Evolutionary conservation across 2,888 invertebrate genomes (phyloP).

Genomic region (Drosophila pseudotalamancana): DNA sequence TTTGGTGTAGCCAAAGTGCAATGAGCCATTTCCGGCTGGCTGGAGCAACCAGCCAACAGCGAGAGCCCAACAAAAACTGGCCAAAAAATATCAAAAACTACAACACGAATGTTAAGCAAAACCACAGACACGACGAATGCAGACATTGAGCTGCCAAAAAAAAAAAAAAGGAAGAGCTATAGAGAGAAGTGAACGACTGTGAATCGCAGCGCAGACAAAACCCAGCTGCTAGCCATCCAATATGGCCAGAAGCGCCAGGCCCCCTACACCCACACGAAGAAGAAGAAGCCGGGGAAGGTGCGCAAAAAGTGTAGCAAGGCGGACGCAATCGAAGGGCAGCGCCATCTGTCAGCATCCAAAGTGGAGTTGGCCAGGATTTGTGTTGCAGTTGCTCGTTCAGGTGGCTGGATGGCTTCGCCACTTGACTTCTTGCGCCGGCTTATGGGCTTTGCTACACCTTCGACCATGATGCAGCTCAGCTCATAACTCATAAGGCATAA

Average conservation of each 20-base stretch:
- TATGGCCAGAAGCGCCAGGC: slow-evolving; percentile 62
- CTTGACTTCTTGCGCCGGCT: slow-evolving; percentile 62
- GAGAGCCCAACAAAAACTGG: slow-evolving; percentile 7
- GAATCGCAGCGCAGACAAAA: slow-evolving; percentile 62
- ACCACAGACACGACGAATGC: slow-evolving; percentile 67
- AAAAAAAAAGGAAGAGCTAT: too few species aligned
- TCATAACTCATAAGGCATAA: slow-evolving; percentile 67
- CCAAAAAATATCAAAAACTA: slow-evolving; percentile 32
- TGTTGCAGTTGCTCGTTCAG: slow-evolving; percentile 20
- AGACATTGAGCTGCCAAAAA: slow-evolving; percentile 43
- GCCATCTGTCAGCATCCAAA: slow-evolving; percentile 79
- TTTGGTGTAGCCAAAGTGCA: slow-evolving; percentile 80
- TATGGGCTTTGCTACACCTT: slow-evolving; percentile 62
- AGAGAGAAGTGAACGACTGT: slow-evolving; percentile 21
- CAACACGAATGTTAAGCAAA: slow-evolving; percentile 72
- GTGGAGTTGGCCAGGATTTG: slow-evolving; percentile 27
- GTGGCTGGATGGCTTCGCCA: slow-evolving; percentile 17
- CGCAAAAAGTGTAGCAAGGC: slow-evolving; percentile 61
- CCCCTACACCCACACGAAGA: slow-evolving; percentile 38
- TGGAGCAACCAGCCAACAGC: slow-evolving; percentile 1
- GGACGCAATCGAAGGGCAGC: slow-evolving; percentile 35
- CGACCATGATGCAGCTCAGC: slow-evolving; percentile 29
- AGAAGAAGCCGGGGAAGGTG: slow-evolving; percentile 42
- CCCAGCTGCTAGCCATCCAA: slow-evolving; percentile 71
- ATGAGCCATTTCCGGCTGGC: slow-evolving; percentile 71